A percentile compares a stretch with the other conserved stretches of the same genome.
Conservation (phyloP, 1,140 invertebrate species). For the Bicyclus anynana region DNA sequence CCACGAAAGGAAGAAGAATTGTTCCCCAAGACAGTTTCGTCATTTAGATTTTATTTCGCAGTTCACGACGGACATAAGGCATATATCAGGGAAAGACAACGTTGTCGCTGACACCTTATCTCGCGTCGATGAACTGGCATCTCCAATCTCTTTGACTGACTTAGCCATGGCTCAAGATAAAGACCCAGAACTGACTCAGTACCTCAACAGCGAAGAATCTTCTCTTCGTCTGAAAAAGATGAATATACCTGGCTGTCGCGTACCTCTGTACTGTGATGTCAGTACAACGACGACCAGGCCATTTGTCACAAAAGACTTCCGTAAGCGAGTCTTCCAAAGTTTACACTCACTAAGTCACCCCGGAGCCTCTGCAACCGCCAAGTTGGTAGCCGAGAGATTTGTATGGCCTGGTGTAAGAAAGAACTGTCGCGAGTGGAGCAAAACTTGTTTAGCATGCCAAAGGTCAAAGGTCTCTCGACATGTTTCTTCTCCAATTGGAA, state of each 20-base stretch:
- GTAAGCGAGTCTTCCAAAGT: neutral
- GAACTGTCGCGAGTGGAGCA: conserved; percentile 18
- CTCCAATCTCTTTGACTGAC: neutral
- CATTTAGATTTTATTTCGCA: conserved; percentile 10
- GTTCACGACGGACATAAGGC: conserved; percentile 11
- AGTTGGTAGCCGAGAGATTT: conserved; percentile 16
- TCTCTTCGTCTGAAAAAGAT: conserved; percentile 10
- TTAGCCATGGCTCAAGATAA: conserved; percentile 6
- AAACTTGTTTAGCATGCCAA: conserved; percentile 17
- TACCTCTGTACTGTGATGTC: too few species aligned
- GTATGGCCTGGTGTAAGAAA: conserved; percentile 19
- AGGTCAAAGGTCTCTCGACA: conserved; percentile 17
- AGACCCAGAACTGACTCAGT: conserved; percentile 11
- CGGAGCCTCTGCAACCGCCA: conserved; percentile 11
- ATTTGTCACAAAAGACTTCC: neutral
- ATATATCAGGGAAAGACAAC: conserved; percentile 13
- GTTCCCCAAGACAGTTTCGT: conserved; percentile 6
- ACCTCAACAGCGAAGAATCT: neutral
- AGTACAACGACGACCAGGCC: conserved; percentile 11
- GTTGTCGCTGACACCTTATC: conserved; percentile 10
- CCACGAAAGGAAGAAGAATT: neutral
- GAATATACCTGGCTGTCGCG: neutral
- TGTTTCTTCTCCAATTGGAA: conserved; percentile 13
- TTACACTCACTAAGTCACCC: conserved; percentile 1
- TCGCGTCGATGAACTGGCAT: conserved; percentile 7